Percentiles rank a stretch among this genome's conserved stretches.
phyloP scores from a whole-genome alignment of 1,140 invertebrate genomes.

The Neuroterus valhalla region DNA sequence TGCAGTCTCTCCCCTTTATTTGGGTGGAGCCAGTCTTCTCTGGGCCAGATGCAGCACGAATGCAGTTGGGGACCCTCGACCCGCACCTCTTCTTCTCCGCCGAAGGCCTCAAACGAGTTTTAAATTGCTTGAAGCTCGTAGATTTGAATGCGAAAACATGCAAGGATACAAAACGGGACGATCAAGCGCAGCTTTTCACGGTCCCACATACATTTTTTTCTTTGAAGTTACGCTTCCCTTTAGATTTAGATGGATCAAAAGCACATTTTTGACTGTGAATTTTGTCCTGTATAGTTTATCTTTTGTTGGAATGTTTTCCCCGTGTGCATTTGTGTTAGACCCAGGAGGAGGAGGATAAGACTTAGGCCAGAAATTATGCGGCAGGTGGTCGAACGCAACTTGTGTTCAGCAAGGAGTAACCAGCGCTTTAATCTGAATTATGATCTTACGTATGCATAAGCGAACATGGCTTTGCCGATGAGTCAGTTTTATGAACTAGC shows the following conservation, averaged over 20 bases:
- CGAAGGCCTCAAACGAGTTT: slow-evolving; percentile 62
- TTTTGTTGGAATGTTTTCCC: not conserved
- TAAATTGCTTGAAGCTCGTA: slow-evolving; percentile 60
- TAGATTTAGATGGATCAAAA: too few species aligned
- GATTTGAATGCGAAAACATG: slow-evolving; percentile 59
- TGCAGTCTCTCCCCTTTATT: slow-evolving; percentile 53
- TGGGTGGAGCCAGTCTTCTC: slow-evolving; percentile 41
- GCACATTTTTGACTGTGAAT: too few species aligned
- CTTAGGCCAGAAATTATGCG: slow-evolving; percentile 52
- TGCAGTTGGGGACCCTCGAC: slow-evolving; percentile 43
- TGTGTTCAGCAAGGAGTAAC: slow-evolving; percentile 38
- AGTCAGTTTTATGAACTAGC: slow-evolving; percentile 43
- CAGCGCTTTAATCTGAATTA: slow-evolving; percentile 50
- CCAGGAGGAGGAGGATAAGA: not conserved
- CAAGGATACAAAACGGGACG: slow-evolving; percentile 47
- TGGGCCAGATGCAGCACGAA: slow-evolving; percentile 63
- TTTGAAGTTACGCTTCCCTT: not conserved
- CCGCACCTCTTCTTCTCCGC: slow-evolving; percentile 34
- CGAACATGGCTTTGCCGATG: slow-evolving; percentile 31
- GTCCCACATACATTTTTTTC: not conserved
- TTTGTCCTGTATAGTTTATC: too few species aligned
- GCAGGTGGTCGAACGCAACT: slow-evolving; percentile 50
- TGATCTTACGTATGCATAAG: slow-evolving; percentile 48
- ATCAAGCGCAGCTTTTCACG: slow-evolving; percentile 54
- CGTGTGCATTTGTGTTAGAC: not conserved